phyloP scores from a whole-genome alignment of 2,113 vertebrate species.

The Eleginops maclovinus region DNA sequence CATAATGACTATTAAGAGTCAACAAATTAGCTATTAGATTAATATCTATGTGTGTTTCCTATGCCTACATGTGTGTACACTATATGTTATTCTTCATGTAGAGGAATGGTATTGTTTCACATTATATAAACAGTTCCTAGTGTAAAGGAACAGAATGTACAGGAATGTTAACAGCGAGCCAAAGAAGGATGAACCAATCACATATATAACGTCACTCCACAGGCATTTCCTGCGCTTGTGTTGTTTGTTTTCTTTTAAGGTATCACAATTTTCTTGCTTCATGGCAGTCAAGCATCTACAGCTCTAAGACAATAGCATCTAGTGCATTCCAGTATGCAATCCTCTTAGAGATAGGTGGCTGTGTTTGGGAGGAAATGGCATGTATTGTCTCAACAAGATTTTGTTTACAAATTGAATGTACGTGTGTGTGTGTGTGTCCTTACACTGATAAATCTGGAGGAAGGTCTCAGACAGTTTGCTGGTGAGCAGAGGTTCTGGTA shows the following conservation, averaged over 20 bases:
- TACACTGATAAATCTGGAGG: conserved; percentile 98
- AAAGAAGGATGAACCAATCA: conserved; percentile 2
- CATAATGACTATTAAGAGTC: conserved; percentile 19
- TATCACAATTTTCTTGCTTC: conserved; percentile 42
- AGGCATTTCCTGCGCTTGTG: conserved; percentile 65
- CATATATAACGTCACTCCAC: conserved; percentile 40
- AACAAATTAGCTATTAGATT: no score
- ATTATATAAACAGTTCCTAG: conserved; percentile 31
- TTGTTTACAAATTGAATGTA: background rate
- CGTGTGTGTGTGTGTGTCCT: conserved; percentile 70
- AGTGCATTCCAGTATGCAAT: background rate
- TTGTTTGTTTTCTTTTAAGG: conserved; percentile 40
- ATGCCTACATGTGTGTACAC: conserved; percentile 27
- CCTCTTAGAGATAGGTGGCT: background rate
- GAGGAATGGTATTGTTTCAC: conserved; percentile 8
- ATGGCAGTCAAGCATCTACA: conserved; percentile 28
- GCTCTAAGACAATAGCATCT: conserved; percentile 16
- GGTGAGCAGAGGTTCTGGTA: conserved; percentile 95
- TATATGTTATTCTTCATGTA: conserved; percentile 26
- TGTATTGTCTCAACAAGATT: background rate
- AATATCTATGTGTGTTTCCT: conserved; percentile 51
- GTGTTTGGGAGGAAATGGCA: background rate
- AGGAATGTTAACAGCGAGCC: conserved; percentile 9
- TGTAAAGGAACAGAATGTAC: background rate
- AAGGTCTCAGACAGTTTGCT: conserved; percentile 97